Percentiles rank a stretch among this genome's conserved stretches.
Evolutionary conservation across 2,888 invertebrate genomes (phyloP).

Genomic region (Eubasilissa splendida): DNA sequence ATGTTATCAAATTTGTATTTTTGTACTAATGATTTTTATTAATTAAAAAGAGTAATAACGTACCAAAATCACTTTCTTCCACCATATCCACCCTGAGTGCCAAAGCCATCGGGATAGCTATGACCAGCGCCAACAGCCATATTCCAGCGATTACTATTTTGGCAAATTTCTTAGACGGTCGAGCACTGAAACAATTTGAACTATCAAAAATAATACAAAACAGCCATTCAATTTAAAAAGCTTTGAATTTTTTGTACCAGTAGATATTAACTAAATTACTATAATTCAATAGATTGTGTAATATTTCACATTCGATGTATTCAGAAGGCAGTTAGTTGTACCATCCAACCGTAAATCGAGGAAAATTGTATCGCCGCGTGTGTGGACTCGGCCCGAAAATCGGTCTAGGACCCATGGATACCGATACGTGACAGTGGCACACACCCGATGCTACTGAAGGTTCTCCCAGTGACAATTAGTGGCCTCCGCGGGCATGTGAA

Average conservation of each 20-base stretch:
- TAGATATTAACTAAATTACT: too few species aligned
- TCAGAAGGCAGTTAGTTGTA: too few species aligned
- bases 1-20: background rate
- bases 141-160: slow-evolving; percentile 82
- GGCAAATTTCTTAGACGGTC: slow-evolving; percentile 81
- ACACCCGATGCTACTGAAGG: background rate
- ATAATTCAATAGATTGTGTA: too few species aligned
- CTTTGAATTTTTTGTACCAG: too few species aligned
- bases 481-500: background rate
- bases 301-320: too few species aligned
- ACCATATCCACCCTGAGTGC: slow-evolving; percentile 74
- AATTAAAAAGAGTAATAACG: slow-evolving; percentile 32
- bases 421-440: too few species aligned
- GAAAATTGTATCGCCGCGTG: too few species aligned
- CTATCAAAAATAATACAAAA: background rate
- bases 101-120: slow-evolving; percentile 81
- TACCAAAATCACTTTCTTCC: slow-evolving; percentile 69
- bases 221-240: background rate
- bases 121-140: slow-evolving; percentile 79
- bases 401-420: too few species aligned
- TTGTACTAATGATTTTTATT: background rate
- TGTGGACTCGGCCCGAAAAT: too few species aligned
- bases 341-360: too few species aligned
- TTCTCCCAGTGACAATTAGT: background rate
- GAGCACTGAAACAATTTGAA: slow-evolving; percentile 72